Percentiles rank a stretch among this genome's conserved stretches.
Evolutionary conservation across 2,797 vertebrate genomes (phyloP).

Genomic region (Tarsius wallacei): DNA sequence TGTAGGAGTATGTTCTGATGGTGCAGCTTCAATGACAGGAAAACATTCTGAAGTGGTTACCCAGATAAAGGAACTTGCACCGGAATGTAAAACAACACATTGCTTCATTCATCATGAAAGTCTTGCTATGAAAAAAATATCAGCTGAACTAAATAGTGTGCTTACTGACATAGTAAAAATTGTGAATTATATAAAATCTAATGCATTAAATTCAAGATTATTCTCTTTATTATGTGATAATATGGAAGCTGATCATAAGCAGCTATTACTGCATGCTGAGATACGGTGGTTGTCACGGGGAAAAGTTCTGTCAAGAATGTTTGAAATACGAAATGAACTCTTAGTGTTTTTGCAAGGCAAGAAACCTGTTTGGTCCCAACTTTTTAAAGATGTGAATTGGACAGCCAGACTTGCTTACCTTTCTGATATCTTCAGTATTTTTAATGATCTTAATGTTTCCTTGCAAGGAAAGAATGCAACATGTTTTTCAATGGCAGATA

Average conservation of each 20-base stretch:
- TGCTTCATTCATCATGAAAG: slow-evolving; percentile 63
- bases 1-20: slow-evolving; percentile 53
- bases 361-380: slow-evolving; percentile 70
- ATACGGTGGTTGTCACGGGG: slow-evolving; percentile 71
- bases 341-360: slow-evolving; percentile 55
- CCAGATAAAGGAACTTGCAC: slow-evolving; percentile 59
- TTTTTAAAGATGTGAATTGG: slow-evolving; percentile 73
- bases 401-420: slow-evolving; percentile 71
- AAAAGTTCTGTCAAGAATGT: slow-evolving; percentile 68
- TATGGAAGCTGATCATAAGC: slow-evolving; percentile 70
- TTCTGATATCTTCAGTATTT: slow-evolving; percentile 72
- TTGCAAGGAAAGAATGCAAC: slow-evolving; percentile 70
- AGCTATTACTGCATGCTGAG: slow-evolving; percentile 61
- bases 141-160: slow-evolving; percentile 55
- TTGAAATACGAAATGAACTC: slow-evolving; percentile 68
- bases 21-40: slow-evolving; percentile 58
- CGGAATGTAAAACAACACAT: slow-evolving; percentile 61
- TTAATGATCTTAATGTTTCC: slow-evolving; percentile 73
- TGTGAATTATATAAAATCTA: slow-evolving; percentile 69
- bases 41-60: slow-evolving; percentile 36
- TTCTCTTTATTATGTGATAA: slow-evolving; percentile 64
- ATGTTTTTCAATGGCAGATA: slow-evolving; percentile 72
- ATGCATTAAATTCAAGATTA: slow-evolving; percentile 52
- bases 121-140: slow-evolving; percentile 64
- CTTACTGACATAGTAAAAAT: slow-evolving; percentile 64